Evolutionary conservation across 2,113 vertebrate species (phyloP).

Genomic region (Elaphurus davidianus): DNA sequence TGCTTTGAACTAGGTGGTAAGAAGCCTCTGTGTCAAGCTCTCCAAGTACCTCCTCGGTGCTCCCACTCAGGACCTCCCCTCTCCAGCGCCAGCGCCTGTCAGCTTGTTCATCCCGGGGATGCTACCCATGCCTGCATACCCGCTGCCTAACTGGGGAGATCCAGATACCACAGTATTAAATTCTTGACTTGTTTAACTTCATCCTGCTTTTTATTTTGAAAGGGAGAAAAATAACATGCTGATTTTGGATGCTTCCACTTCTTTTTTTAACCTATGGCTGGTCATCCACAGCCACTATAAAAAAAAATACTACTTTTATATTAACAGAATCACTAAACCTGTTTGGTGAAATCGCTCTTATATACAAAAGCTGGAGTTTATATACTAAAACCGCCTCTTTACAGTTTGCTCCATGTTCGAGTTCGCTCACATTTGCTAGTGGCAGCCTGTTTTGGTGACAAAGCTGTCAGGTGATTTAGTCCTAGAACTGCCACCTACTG

Average conservation of each 20-base stretch:
- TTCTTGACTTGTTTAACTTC: neutral
- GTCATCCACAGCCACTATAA: neutral
- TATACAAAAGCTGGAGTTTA: neutral
- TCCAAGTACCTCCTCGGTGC: neutral
- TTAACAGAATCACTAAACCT: neutral
- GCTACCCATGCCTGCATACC: too few species aligned
- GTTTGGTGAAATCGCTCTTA: neutral
- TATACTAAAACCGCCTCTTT: neutral
- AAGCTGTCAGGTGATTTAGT: neutral
- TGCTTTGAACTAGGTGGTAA: neutral
- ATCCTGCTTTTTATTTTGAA: conserved; percentile 9
- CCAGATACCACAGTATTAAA: neutral
- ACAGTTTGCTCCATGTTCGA: neutral
- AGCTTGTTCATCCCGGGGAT: neutral
- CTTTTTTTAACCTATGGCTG: neutral
- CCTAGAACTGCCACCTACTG: neutral
- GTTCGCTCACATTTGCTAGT: neutral
- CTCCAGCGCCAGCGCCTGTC: neutral
- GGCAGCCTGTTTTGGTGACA: neutral
- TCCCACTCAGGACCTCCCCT: neutral
- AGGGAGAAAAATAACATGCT: neutral
- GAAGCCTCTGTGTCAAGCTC: neutral
- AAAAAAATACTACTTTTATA: neutral
- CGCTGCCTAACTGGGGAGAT: neutral
- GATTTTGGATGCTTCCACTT: neutral